Evolutionary conservation across 2,113 vertebrate genomes (phyloP).

Genomic region (Craseonycteris thonglongyai): DNA sequence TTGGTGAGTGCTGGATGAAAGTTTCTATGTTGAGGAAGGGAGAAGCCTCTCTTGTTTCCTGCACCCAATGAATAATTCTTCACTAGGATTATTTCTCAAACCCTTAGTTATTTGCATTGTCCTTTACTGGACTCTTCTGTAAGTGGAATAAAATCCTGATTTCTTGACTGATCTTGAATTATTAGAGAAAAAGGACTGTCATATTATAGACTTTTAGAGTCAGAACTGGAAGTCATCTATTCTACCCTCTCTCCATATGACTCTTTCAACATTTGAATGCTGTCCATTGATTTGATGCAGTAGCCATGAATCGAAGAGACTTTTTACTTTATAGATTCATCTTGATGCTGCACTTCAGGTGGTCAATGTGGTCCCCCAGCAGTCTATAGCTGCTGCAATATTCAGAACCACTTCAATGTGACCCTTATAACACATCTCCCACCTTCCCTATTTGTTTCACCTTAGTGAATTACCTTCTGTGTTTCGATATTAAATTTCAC

Average conservation of each 20-base stretch:
- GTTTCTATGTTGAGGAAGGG: background rate
- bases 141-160: conserved; percentile 18
- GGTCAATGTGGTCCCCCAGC: background rate
- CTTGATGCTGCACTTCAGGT: background rate
- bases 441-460: background rate
- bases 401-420: no score
- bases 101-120: background rate
- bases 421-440: no score
- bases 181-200: background rate
- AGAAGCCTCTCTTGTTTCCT: background rate
- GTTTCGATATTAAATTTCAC: conserved; percentile 10
- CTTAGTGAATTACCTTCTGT: conserved; percentile 16
- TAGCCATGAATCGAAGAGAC: background rate
- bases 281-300: background rate
- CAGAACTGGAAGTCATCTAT: background rate
- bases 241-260: background rate
- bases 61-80: background rate
- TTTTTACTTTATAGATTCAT: background rate
- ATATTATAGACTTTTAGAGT: conserved; percentile 12
- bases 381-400: no score
- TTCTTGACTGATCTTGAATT: background rate
- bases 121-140: background rate
- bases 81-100: background rate
- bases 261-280: background rate
- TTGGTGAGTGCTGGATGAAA: background rate